Evolutionary conservation across 1,140 invertebrate species (phyloP), one percentile per base, ranked within the genome.

Genomic region (Ostrea edulis): DNA sequence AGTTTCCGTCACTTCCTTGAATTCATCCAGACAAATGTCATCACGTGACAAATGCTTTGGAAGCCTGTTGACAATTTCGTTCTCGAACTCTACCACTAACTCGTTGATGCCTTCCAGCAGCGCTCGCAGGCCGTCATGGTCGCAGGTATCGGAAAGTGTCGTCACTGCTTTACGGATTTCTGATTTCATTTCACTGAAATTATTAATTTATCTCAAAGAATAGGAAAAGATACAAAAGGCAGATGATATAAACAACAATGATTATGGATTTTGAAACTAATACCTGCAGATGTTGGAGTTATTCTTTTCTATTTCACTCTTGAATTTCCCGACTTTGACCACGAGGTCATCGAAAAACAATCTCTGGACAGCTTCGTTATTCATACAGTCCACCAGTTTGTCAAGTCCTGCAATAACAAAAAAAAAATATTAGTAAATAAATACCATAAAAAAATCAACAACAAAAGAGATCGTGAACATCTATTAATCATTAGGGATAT

Each of bases 381-480:
- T 77, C 68, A 77, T 77, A 77, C 68, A 77, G 68, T 9, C 2
- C 8, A 77, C 25, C 29, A 77, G 35, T 77, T 77, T 77, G 68
- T 77, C 68, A 0, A 77, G 29, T 35, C 68, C 68, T 77, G 68
- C 22, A 77, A 9, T n/a, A n/a, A n/a, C n/a, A n/a, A n/a, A n/a
- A n/a, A n/a, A n/a, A n/a, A n/a, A n/a, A n/a, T n/a, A n/a, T n/a
- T n/a, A n/a, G n/a, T n/a, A n/a, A n/a, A n/a, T n/a, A n/a, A n/a
- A n/a, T n/a, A n/a, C n/a, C n/a, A n/a, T n/a, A n/a, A n/a, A n/a
- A n/a, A n/a, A n/a, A n/a, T n/a, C n/a, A 62, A 62, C 0, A 62
- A 5, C 0, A 62, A 62, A 62, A 62, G 17, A 1, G 35, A 44
- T 44, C 35, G 35, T 44, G 35, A 2, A 44, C 2, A 44, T 44